These are phyloP conservation scores for Stenodema calcarata DNA, from an alignment of 2,888 invertebrate species.

Conservation along the genomic window DNA sequence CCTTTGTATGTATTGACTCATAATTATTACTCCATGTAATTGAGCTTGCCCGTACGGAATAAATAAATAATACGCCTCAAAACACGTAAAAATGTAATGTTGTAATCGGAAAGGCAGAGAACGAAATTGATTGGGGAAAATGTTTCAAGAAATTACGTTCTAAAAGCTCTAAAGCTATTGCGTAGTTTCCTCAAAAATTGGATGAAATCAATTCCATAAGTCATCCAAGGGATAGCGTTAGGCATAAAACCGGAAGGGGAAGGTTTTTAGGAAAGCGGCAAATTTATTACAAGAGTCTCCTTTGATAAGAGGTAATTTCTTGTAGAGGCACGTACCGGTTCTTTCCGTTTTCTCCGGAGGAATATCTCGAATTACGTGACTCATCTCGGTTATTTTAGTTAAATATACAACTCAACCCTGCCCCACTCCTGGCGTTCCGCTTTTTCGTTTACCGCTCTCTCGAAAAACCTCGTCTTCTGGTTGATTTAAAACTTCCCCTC, in stretches of 20 bases:
- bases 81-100: too few species aligned
- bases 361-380: slow-evolving; percentile 44
- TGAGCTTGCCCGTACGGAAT: too few species aligned
- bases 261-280: neutral
- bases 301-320: slow-evolving; percentile 43
- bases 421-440: neutral
- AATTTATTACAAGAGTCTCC: slow-evolving; percentile 13
- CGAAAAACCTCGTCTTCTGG: neutral
- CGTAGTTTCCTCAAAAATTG: too few species aligned
- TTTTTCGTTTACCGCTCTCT: slow-evolving; percentile 25
- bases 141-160: too few species aligned
- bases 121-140: too few species aligned
- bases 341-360: slow-evolving; percentile 18
- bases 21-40: too few species aligned
- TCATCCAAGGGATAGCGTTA: neutral
- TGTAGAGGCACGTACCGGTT: slow-evolving; percentile 31
- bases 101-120: too few species aligned
- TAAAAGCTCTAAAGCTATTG: too few species aligned
- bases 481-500: slow-evolving; percentile 9
- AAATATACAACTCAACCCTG: slow-evolving; percentile 7
- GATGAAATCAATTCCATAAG: slow-evolving; percentile 5
- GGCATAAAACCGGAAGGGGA: neutral
- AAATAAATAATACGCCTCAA: too few species aligned
- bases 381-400: slow-evolving; percentile 40
- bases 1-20: too few species aligned